phyloP scores from a whole-genome alignment of 2,797 vertebrate genomes.

The Peromyscus attwateri region DNA sequence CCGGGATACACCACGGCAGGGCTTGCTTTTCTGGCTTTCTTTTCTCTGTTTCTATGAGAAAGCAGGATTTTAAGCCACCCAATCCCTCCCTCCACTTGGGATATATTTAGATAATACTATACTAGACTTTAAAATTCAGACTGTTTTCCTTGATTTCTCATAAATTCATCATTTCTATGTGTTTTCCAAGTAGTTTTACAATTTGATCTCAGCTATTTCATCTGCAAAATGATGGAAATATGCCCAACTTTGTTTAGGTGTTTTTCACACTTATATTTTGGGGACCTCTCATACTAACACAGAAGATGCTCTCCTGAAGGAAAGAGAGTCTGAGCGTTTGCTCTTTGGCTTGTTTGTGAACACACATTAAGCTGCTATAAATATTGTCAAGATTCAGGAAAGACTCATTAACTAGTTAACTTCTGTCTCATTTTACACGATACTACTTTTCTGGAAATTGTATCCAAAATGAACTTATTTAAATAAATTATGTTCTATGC shows the following conservation, averaged over 20 bases:
- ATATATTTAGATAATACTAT: neutral
- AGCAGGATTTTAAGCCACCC: neutral
- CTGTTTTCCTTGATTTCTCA: neutral
- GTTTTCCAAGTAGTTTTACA: neutral
- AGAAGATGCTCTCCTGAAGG: neutral
- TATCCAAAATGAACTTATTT: conserved; percentile 62
- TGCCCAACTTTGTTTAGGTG: neutral
- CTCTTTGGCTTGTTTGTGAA: neutral
- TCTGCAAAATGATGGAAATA: conserved; percentile 11
- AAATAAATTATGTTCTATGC: conserved; percentile 55
- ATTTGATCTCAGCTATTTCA: conserved; percentile 18
- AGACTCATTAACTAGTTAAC: conserved; percentile 51
- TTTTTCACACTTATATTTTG: conserved; percentile 45
- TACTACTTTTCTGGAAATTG: conserved; percentile 21
- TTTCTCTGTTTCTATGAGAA: neutral
- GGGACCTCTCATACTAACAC: neutral
- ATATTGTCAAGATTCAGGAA: neutral
- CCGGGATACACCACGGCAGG: too few species aligned
- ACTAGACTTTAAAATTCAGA: neutral
- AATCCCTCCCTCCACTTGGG: too few species aligned
- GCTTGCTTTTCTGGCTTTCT: neutral
- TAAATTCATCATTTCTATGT: conserved; percentile 10
- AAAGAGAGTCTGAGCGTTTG: neutral
- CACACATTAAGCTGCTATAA: neutral
- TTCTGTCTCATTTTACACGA: conserved; percentile 4